Evolutionary conservation across 53 echinoderm and acorn worm species (phyloP).

Genomic region (Temnopleurus reevesii): DNA sequence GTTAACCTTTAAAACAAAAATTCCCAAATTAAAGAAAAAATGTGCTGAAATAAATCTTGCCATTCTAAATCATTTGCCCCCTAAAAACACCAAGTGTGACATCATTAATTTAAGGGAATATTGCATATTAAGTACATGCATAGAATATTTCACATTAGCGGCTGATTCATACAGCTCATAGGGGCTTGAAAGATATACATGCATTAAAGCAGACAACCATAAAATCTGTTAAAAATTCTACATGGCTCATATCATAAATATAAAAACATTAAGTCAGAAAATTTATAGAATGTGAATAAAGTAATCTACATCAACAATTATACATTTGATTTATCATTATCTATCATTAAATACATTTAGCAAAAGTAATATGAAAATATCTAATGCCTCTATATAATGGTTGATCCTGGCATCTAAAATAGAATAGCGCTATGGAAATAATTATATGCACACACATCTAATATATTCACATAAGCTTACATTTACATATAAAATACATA

Average conservation of each 20-base stretch:
- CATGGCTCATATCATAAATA: not conserved
- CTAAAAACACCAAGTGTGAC: too few relatives aligned
- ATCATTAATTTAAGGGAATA: not conserved
- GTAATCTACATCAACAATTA: too few relatives aligned
- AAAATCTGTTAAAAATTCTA: not conserved
- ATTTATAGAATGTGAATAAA: not conserved
- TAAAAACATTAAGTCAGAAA: not conserved
- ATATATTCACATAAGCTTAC: not conserved
- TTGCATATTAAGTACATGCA: slow-evolving; percentile 36
- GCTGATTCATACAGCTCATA: not conserved
- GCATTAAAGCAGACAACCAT: not conserved
- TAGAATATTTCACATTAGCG: not conserved
- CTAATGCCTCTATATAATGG: not conserved
- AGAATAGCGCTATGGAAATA: not conserved
- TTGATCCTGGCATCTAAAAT: not conserved
- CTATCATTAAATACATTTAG: not conserved
- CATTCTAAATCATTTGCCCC: too few relatives aligned
- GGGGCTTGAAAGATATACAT: not conserved
- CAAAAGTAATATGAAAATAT: not conserved
- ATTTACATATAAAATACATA: not conserved
- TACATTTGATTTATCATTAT: not conserved
- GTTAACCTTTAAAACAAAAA: too few relatives aligned
- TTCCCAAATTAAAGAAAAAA: too few relatives aligned
- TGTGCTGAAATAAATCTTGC: too few relatives aligned
- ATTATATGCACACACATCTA: not conserved